Evolutionary conservation across 2,113 vertebrate genomes (phyloP).

Genomic region (Trematomus loennbergii): DNA sequence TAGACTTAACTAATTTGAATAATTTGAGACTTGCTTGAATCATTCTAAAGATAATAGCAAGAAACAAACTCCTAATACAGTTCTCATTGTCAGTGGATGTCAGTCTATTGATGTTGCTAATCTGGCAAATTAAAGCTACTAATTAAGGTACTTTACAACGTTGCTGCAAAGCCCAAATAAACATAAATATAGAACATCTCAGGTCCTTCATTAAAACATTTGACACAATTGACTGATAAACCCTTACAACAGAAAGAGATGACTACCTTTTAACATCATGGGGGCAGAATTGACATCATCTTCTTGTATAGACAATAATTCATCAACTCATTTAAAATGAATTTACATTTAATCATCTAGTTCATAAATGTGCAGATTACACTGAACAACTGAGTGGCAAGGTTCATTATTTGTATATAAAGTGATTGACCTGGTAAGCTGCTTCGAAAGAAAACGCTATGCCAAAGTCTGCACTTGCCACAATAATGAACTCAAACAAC

Average conservation of each 20-base stretch:
- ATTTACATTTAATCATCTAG: neutral
- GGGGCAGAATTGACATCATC: no score
- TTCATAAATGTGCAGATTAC: neutral
- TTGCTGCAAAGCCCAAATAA: neutral
- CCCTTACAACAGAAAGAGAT: neutral
- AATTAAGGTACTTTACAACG: neutral
- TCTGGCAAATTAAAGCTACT: neutral
- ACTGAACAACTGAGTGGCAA: neutral
- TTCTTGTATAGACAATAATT: no score
- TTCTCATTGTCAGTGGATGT: no score
- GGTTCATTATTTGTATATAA: slow-evolving; percentile 1
- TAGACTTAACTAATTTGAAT: neutral
- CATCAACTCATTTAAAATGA: neutral
- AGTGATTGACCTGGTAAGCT: neutral
- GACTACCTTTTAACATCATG: no score
- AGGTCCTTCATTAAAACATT: neutral
- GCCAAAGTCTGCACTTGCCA: neutral
- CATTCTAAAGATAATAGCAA: neutral
- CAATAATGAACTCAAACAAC: slow-evolving; percentile 26
- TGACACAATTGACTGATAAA: neutral
- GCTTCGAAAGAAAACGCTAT: neutral
- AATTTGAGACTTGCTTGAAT: neutral
- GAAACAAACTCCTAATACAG: no score
- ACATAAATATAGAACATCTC: no score
- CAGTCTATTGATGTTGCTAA: no score